Evolutionary conservation across 2,113 vertebrate species (phyloP).

Genomic region (Melanerpes formicivorus): DNA sequence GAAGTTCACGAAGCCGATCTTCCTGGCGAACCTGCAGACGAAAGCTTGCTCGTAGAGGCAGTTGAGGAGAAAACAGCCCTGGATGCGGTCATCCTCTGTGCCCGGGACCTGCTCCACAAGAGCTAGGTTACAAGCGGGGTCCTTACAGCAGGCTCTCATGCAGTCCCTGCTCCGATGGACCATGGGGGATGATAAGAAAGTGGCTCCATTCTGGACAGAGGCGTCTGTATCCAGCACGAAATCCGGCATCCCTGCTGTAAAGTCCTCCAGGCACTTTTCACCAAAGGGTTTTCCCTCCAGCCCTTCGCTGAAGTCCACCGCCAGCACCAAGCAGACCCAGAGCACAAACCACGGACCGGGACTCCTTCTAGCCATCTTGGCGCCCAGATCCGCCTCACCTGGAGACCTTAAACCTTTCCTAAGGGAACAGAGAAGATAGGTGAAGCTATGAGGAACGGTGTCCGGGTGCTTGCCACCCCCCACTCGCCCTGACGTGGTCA

Average conservation of each 20-base stretch:
- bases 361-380: background rate
- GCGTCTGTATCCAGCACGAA: conserved; percentile 88
- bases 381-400: background rate
- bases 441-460: background rate
- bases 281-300: conserved; percentile 46
- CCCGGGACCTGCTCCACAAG: conserved; percentile 78
- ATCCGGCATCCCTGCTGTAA: conserved; percentile 75
- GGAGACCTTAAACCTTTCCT: background rate
- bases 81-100: conserved; percentile 66
- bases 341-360: background rate
- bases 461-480: background rate
- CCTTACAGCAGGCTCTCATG: conserved; percentile 84
- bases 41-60: conserved; percentile 90
- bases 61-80: conserved; percentile 87
- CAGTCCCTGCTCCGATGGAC: conserved; percentile 79
- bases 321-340: background rate
- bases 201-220: conserved; percentile 88
- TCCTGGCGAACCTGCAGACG: conserved; percentile 87
- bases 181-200: conserved; percentile 81
- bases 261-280: conserved; percentile 74
- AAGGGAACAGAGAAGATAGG: background rate
- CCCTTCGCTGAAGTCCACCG: background rate
- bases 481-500: accelerated
- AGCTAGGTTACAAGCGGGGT: conserved; percentile 85
- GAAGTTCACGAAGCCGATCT: conserved; percentile 85